Evolutionary conservation across 2,888 invertebrate species (phyloP).

Genomic region (Ectemnius lituratus): DNA sequence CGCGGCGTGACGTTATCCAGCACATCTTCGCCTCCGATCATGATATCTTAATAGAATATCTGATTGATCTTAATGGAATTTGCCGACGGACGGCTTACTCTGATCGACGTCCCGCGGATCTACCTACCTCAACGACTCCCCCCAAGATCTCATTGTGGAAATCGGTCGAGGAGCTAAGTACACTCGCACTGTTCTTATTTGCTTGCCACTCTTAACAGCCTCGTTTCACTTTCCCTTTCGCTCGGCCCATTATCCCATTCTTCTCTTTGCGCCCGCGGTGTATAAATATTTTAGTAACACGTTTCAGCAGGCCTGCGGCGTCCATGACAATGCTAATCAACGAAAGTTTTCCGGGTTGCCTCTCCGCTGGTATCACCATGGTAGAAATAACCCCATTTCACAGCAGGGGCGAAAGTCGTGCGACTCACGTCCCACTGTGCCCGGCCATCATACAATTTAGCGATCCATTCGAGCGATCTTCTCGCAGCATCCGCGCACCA

Average conservation of each 20-base stretch:
- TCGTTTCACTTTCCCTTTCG: not conserved
- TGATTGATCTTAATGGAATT: slow-evolving; percentile 50
- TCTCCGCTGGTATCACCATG: not conserved
- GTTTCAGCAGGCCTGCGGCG: not conserved
- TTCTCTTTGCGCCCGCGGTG: no score
- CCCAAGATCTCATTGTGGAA: slow-evolving; percentile 40
- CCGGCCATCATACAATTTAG: slow-evolving; percentile 3
- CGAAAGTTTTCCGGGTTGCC: not conserved
- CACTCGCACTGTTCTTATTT: slow-evolving; percentile 41
- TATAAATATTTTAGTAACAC: no score
- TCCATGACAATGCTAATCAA: not conserved
- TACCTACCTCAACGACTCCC: slow-evolving; percentile 7
- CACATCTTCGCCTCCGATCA: not conserved
- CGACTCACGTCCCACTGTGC: slow-evolving; percentile 1
- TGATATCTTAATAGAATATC: slow-evolving; percentile 55
- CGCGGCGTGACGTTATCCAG: slow-evolving; percentile 5
- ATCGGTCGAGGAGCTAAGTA: slow-evolving; percentile 23
- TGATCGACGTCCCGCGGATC: slow-evolving; percentile 43
- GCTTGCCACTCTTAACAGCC: slow-evolving; percentile 20
- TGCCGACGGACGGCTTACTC: slow-evolving; percentile 1
- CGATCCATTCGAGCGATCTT: not conserved
- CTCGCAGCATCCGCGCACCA: not conserved
- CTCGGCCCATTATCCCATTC: no score
- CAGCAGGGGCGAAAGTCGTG: not conserved
- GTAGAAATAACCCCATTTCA: not conserved